Conservation (phyloP, 2,888 invertebrate species). For the Pristionchus fissidentatus region DNA sequence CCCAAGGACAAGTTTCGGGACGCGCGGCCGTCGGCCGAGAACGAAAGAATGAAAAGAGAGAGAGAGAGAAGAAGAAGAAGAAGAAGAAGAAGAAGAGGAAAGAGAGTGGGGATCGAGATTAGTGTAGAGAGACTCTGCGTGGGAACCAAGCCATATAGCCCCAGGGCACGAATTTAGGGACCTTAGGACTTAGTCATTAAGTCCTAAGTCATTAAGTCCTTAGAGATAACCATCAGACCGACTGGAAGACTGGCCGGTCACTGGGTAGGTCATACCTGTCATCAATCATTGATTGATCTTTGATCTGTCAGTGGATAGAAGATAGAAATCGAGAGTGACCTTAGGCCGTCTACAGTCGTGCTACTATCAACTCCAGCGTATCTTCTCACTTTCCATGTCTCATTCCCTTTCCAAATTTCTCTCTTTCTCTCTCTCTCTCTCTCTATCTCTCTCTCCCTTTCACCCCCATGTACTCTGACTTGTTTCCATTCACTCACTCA, state of each 20-base stretch:
- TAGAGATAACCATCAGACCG: too few species aligned
- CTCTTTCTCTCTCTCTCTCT: too few species aligned
- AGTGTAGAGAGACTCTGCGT: not conserved
- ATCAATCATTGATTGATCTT: not conserved
- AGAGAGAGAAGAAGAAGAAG: not conserved
- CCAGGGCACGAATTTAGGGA: not conserved
- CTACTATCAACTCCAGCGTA: too few species aligned
- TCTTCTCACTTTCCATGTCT: too few species aligned
- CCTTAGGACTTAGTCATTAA: too few species aligned
- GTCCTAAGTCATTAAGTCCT: too few species aligned
- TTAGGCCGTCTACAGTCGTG: not conserved
- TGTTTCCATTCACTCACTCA: too few species aligned
- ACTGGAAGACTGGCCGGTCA: too few species aligned
- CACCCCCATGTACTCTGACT: too few species aligned
- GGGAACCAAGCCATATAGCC: not conserved
- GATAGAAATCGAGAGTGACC: conserved; percentile 27
- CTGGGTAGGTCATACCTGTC: too few species aligned
- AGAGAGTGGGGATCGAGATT: not conserved
- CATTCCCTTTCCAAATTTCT: too few species aligned
- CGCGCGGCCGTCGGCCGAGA: not conserved
- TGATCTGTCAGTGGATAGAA: not conserved
- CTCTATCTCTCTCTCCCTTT: not conserved
- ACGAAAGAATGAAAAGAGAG: not conserved
- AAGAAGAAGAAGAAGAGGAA: too few species aligned
- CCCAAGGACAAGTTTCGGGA: conserved; percentile 31